Base-by-base conservation (phyloP, 2,797 vertebrate species). In the Synaphobranchus kaupii region DNA sequence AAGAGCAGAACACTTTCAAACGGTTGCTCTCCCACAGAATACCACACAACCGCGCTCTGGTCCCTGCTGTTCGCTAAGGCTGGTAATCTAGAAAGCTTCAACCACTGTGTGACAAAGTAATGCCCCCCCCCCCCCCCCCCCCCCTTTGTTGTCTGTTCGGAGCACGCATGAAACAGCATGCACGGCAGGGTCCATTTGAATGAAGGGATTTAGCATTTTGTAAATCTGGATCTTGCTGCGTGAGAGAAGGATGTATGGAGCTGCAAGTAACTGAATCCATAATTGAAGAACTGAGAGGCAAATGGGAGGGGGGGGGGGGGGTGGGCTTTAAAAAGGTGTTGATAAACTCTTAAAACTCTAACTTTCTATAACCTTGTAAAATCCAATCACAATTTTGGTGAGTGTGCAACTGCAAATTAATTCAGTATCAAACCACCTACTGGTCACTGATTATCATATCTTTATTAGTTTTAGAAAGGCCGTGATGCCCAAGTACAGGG, bases 211-310 rank as follows among this genome's bases (percentile, higher is more conserved):
- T 86, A 84, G 22, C 50, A 68, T 88, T 90, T 88, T 90, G 91
- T 88, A 89, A 89, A 90, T 87, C 25, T 80, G 88, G 10, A 1
- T 20, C 39, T 85, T 89, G 9, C 39, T 7, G 90, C 88, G 88
- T 87, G 90, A 90, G 80, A 86, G 68, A 85, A 68, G 22, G 44
- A 28, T 66, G 71, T 28, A 31, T 84, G 86, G 34, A 20, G 63
- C 54, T 31, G 71, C 58, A 87, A 86, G 90, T 91, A 91, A 93
- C 92, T 90, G 90, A 90, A 93, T 92, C 90, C 90, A 85, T 3
- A 88, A 85, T 86, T 50, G 90, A 89, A 89, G 86, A 82, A 87
- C 78, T 44, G 88, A 87, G 31, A 86, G 86, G 88, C 87, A 89
- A 88, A 84, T 54, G 73, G 31, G 5, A 71, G 47, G 50, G 83